Evolutionary conservation across 1,140 invertebrate species (phyloP).

Genomic region (Batillaria attramentaria): DNA sequence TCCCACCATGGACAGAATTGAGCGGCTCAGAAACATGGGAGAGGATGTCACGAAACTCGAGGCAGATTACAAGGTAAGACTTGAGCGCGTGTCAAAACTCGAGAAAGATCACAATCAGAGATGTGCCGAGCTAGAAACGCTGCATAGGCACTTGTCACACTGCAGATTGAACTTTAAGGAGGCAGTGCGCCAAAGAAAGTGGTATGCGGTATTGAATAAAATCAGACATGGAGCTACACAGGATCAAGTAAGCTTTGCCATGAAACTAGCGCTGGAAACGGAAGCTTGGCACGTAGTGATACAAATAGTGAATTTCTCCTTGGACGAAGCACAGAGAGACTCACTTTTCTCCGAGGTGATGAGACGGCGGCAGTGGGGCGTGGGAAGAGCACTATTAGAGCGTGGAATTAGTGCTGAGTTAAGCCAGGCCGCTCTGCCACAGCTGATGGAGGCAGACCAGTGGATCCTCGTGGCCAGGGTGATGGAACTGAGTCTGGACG

Average conservation of each 20-base stretch:
- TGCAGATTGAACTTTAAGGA: background rate
- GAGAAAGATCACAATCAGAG: background rate
- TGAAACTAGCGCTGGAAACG: background rate
- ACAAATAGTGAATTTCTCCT: background rate
- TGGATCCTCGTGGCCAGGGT: conserved; percentile 15
- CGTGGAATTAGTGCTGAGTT: background rate
- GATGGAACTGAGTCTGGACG: background rate
- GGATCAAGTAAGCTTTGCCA: background rate
- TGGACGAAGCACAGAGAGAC: background rate
- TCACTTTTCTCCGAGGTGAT: background rate
- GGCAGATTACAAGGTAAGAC: too few relatives aligned
- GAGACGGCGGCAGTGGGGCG: conserved; percentile 11
- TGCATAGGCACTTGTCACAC: background rate
- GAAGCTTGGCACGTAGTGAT: conserved; percentile 12
- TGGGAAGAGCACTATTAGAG: background rate
- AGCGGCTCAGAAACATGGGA: too few relatives aligned
- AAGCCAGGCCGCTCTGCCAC: background rate
- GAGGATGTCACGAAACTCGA: too few relatives aligned
- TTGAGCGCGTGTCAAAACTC: background rate
- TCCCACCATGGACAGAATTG: too few relatives aligned
- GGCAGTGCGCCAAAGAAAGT: background rate
- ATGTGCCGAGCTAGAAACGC: background rate
- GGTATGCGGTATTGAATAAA: background rate
- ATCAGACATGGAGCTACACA: background rate
- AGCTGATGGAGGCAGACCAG: conserved; percentile 17